These are phyloP conservation scores for Leptinotarsa defecta DNA, from an alignment of 1,140 invertebrate species.

Conservation along the genomic window DNA sequence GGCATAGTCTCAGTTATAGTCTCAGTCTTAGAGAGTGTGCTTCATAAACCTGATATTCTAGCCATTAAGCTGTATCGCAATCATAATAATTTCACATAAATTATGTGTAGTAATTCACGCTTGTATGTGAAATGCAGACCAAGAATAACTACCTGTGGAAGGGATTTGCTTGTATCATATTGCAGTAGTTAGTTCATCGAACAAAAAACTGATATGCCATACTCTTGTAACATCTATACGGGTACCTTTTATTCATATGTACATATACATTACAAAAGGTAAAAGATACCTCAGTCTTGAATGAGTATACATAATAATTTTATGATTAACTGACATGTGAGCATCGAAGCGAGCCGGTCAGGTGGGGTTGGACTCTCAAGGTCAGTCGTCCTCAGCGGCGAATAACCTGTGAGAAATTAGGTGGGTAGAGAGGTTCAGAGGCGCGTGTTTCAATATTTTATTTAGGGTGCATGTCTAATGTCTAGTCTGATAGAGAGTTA, in stretches of 20 bases:
- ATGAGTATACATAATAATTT: constrained; percentile 4
- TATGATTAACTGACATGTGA: constrained; percentile 5
- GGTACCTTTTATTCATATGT: background rate
- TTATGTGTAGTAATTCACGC: too few relatives aligned
- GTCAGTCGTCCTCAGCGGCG: background rate
- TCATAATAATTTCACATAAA: too few relatives aligned
- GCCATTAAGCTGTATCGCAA: too few relatives aligned
- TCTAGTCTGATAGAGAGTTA: too few relatives aligned
- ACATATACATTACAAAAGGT: background rate
- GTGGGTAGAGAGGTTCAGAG: background rate
- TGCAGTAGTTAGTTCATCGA: background rate
- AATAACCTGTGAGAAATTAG: constrained; percentile 6
- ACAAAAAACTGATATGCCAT: background rate
- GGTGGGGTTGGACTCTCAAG: constrained; percentile 4
- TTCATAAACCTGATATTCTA: too few relatives aligned
- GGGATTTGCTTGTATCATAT: background rate
- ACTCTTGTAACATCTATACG: background rate
- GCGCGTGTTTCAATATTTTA: background rate
- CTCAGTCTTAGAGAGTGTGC: too few relatives aligned
- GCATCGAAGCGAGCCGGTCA: constrained; percentile 1
- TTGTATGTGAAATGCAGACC: too few relatives aligned
- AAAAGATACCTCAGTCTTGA: background rate
- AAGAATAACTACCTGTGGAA: too few relatives aligned
- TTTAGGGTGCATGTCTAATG: too few relatives aligned
- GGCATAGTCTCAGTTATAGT: too few relatives aligned